Conservation (phyloP, 2,113 vertebrate species). For the Tonatia bakeri region DNA sequence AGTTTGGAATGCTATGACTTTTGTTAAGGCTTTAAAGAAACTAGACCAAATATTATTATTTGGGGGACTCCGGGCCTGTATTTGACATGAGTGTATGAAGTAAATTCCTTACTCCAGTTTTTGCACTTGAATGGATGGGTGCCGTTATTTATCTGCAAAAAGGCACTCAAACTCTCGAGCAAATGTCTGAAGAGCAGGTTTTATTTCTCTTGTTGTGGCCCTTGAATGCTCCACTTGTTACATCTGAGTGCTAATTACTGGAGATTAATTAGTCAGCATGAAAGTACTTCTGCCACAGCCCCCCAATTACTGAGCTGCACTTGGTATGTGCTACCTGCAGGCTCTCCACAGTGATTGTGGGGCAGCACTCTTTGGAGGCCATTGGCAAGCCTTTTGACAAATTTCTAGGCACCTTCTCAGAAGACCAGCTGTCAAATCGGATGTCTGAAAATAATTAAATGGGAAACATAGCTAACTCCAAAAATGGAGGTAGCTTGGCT, state of each 20-base stretch:
- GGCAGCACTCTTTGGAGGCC: background rate
- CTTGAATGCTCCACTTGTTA: constrained; percentile 71
- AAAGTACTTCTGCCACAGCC: constrained; percentile 54
- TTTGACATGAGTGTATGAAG: background rate
- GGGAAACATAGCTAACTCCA: constrained; percentile 2
- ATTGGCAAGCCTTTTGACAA: background rate
- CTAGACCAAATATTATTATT: background rate
- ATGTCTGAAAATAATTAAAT: constrained; percentile 38
- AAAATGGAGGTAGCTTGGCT: background rate
- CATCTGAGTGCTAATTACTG: constrained; percentile 72
- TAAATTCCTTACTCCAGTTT: background rate
- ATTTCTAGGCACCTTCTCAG: background rate
- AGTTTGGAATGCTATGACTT: background rate
- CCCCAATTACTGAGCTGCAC: constrained; percentile 45
- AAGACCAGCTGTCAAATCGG: constrained; percentile 4
- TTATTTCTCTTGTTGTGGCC: constrained; percentile 60
- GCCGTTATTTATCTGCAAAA: constrained; percentile 57
- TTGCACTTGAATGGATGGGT: constrained; percentile 15
- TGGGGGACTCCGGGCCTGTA: background rate
- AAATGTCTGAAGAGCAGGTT: constrained; percentile 71
- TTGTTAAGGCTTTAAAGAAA: background rate
- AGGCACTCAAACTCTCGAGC: constrained; percentile 48
- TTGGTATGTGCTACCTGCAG: constrained; percentile 46
- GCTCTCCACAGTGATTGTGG: background rate
- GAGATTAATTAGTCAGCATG: constrained; percentile 74